Base-by-base conservation (phyloP, 2,888 invertebrate genomes). In the Pseudeuparius sepicola region DNA sequence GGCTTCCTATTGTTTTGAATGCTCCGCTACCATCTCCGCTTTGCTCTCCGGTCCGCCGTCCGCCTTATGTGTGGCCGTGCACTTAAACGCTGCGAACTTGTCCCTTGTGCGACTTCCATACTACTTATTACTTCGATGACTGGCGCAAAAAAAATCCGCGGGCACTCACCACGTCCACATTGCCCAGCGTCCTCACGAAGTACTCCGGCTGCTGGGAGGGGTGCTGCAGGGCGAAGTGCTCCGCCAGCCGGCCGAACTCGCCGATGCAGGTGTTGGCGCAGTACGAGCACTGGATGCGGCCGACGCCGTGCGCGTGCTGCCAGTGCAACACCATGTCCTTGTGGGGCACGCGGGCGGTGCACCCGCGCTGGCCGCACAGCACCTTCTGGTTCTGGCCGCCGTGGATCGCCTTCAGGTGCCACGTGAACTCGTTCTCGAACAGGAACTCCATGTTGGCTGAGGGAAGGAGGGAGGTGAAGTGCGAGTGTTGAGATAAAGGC, bases 241-340 rank as follows among this genome's bases (percentile, higher is more conserved):
- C 25, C 26, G 44, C 47, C 45, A 51, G 41, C 13, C 13, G 10
- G n/a, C 38, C 31, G 6, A 46, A 20, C 5, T 48, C 46, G 14
- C 31, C 40, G 16, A 29, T 20, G 28, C 43, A 47, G n/a, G 27
- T 33, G 18, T 39, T 43, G n/a, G n/a, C n/a, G 31, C 52, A 52
- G 26, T 44, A 44, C 4, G 44, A 47, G 14, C 52, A 52, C 32
- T 52, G 52, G 25, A 44, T 48, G 61, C 64, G 41, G 39, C 55
- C 62, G n/a, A 67, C 39, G 0, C 57, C 60, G 42, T 72, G 71
- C 2, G 14, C 26, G 5, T 23, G 9, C 1, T 41, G 60, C 37
- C 71, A 61, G 55, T 75, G 75, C 6, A 50, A 52, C 20, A 65
- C 56, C 39, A 73, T 55, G 3, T 63, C 61, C 2, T 53, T 52